Evolutionary conservation across 64 coral and sea anemone genomes (phyloP).

Genomic region (Orbicella faveolata): DNA sequence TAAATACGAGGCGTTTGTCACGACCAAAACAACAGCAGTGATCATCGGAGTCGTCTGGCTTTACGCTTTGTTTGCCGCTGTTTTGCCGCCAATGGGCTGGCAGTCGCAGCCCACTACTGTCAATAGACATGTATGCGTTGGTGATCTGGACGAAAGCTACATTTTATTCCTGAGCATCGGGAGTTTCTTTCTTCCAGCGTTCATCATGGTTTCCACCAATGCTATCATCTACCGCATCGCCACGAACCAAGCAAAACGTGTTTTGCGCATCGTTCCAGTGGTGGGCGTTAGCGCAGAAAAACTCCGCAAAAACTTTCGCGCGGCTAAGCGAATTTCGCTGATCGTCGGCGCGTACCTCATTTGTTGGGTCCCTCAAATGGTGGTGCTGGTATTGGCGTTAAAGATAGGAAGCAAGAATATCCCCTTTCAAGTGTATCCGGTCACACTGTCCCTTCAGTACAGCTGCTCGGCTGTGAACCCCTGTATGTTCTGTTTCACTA

Average conservation of each 20-base stretch:
- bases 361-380: slow-evolving; percentile 80
- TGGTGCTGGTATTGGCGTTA: slow-evolving; percentile 39
- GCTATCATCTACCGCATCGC: slow-evolving; percentile 63
- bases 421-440: slow-evolving; percentile 44
- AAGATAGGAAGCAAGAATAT: slow-evolving; percentile 38
- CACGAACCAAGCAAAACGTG: slow-evolving; percentile 59
- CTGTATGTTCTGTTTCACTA: slow-evolving; percentile 78
- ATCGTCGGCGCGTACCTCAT: slow-evolving; percentile 73
- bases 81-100: slow-evolving; percentile 78
- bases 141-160: slow-evolving; percentile 32
- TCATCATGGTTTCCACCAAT: slow-evolving; percentile 67
- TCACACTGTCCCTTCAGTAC: slow-evolving; percentile 73
- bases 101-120: background rate
- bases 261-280: slow-evolving; percentile 43
- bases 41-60: slow-evolving; percentile 60
- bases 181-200: slow-evolving; percentile 68
- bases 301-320: slow-evolving; percentile 70
- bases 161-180: slow-evolving; percentile 50
- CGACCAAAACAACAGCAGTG: slow-evolving; percentile 22
- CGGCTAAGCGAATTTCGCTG: slow-evolving; percentile 69
- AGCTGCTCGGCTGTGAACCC: slow-evolving; percentile 82
- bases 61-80: slow-evolving; percentile 44
- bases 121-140: background rate
- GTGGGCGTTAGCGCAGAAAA: slow-evolving; percentile 14
- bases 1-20: slow-evolving; percentile 61